Evolutionary conservation across 2,113 vertebrate species (phyloP).

Genomic region (Erythrocebus patas): DNA sequence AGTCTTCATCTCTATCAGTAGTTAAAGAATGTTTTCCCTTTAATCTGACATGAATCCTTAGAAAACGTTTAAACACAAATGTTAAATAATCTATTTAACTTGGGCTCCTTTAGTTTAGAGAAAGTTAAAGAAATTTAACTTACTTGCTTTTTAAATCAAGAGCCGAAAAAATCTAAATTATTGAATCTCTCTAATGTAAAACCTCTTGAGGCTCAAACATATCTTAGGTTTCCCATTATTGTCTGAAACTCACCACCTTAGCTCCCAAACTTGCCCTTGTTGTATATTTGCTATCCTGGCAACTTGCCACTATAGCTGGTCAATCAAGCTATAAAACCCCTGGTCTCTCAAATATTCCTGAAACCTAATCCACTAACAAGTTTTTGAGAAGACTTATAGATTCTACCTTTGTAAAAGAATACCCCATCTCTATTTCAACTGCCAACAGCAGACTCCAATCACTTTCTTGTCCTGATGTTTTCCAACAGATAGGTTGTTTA

Average conservation of each 20-base stretch:
- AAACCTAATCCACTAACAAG: background rate
- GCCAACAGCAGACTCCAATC: background rate
- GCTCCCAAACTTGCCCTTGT: background rate
- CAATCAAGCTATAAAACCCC: background rate
- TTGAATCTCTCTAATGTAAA: slow-evolving; percentile 1
- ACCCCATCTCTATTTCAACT: background rate
- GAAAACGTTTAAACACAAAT: background rate
- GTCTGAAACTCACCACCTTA: background rate
- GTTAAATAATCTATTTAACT: background rate
- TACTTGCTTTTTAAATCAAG: slow-evolving; percentile 28
- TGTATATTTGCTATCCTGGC: background rate
- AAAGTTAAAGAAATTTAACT: background rate
- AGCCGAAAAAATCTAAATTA: background rate
- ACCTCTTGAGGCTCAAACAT: background rate
- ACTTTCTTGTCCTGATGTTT: background rate
- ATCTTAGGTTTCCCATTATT: background rate
- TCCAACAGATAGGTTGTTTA: background rate
- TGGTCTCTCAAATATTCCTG: background rate
- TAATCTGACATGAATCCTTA: background rate
- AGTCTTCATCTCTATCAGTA: background rate
- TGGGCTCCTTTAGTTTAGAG: background rate
- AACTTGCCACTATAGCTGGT: background rate
- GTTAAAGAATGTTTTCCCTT: background rate
- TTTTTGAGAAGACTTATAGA: background rate
- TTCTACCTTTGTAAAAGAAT: background rate